A percentile compares a stretch with the other conserved stretches of the same genome.
Conservation (phyloP, 2,888 invertebrate species). For the Agrotis clavis region DNA sequence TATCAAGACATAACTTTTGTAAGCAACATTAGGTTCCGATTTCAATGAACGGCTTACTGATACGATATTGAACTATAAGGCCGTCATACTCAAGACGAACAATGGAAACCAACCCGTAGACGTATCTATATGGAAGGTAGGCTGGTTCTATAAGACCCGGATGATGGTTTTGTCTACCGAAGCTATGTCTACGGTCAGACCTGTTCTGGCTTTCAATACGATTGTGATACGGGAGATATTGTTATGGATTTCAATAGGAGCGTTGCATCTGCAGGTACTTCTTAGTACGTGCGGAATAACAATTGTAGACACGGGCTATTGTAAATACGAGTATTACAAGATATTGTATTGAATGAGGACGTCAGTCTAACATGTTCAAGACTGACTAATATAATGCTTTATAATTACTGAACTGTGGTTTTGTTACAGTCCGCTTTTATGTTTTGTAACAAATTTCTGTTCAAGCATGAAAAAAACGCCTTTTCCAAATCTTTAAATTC, state of each 20-base stretch:
- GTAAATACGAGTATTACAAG: not conserved
- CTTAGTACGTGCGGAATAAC: not conserved
- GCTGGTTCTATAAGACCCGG: constrained; percentile 11
- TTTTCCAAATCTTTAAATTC: too few relatives aligned
- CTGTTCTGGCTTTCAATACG: constrained; percentile 27
- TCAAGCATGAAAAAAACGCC: too few relatives aligned
- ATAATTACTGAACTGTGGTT: too few relatives aligned
- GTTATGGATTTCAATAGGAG: constrained; percentile 42
- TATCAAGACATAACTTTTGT: not conserved
- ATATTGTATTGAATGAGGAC: not conserved
- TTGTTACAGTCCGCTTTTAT: too few relatives aligned
- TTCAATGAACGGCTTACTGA: constrained; percentile 22
- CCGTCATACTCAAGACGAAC: constrained; percentile 25
- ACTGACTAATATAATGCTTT: not conserved
- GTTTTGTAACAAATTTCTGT: too few relatives aligned
- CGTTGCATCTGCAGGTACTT: not conserved
- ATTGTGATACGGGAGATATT: constrained; percentile 36
- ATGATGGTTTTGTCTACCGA: constrained; percentile 37
- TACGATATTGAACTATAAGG: constrained; percentile 11
- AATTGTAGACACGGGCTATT: not conserved
- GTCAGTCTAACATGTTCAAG: not conserved
- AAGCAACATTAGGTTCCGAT: not conserved
- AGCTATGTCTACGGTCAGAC: constrained; percentile 14
- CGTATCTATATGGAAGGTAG: not conserved
- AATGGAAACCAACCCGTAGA: constrained; percentile 21